Base-by-base conservation (phyloP, 2,797 vertebrate genomes). In the Pteronotus mesoamericanus region DNA sequence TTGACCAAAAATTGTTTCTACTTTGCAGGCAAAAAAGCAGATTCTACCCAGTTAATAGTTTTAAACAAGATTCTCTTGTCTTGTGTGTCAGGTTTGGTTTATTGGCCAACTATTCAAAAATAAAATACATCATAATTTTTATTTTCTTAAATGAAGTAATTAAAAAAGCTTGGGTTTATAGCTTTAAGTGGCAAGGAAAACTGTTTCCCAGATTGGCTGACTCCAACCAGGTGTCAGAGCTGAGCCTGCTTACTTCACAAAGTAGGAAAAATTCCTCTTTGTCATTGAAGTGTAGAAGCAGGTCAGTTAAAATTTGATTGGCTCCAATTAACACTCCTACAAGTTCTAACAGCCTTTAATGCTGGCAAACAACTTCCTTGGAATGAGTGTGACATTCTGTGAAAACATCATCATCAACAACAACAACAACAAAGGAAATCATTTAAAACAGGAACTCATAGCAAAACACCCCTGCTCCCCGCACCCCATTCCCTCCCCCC, bases 281-380 rank as follows among this genome's bases (percentile, higher is more conserved):
- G 93, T 94, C 74, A 71, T 0, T 94, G 92, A 94, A 93, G 92
- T 83, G 24, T 71, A 87, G 84, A 88, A 95, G 44, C 24, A 75
- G 94, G 94, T 89, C 84, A 89, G 80, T 78, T 96, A 93, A 93
- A 88, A 21, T 96, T 94, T 96, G 93, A 92, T 92, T 94, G 84
- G 82, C 64, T 93, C 55, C 80, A 96, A 71, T 96, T 95, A 94
- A 88, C 75, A 88, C 84, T 95, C 92, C 85, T 57, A 92, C 95
- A 95, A 80, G 55, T 96, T 92, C 94, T 95, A 51, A 96, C 86
- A 94, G 89, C 61, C 37, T 86, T 78, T 53, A 93, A 39, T 9
- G 26, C 84, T 96, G 88, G 85, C 89, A 78, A 61, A 80, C 87
- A 66, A 71, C 44, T 93, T 96, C 85, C 55, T 92, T 88, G 66